Evolutionary conservation across 2,113 vertebrate genomes (phyloP).

Genomic region (Corythoichthys haematopterus): DNA sequence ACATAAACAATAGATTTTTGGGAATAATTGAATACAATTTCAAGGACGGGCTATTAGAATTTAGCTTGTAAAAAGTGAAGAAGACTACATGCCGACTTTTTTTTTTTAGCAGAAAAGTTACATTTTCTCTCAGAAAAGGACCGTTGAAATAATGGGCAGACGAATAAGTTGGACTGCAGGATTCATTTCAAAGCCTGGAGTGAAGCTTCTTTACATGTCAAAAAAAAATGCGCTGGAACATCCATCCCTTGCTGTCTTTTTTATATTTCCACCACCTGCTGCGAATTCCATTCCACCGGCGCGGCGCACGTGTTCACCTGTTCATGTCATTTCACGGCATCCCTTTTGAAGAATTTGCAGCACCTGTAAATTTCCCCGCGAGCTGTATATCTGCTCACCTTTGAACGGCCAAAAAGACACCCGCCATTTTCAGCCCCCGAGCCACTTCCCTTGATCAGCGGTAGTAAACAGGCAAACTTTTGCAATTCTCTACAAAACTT

Average conservation of each 20-base stretch:
- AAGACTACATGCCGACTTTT: too few species aligned
- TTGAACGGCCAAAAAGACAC: background rate
- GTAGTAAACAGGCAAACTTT: conserved; percentile 30
- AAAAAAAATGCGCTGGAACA: background rate
- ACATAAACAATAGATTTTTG: too few species aligned
- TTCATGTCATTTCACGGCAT: background rate
- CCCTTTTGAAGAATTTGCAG: conserved; percentile 1
- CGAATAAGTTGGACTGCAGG: background rate
- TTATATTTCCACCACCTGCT: conserved; percentile 12
- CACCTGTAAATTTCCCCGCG: conserved; percentile 5
- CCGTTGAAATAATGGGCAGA: background rate
- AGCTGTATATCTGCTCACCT: conserved; percentile 8
- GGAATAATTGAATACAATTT: too few species aligned
- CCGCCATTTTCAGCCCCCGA: background rate
- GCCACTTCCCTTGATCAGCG: background rate
- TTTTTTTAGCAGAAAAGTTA: too few species aligned
- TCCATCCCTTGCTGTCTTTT: background rate
- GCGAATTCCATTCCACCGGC: background rate
- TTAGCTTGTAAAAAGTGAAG: too few species aligned
- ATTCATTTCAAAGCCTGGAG: too few species aligned
- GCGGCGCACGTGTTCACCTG: conserved; percentile 7
- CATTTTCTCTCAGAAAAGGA: too few species aligned
- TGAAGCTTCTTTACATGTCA: conserved; percentile 1
- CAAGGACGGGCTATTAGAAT: too few species aligned
- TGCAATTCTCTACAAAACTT: conserved; percentile 31